Conservation (phyloP, 2,888 invertebrate species). For the Odontothrips loti region DNA sequence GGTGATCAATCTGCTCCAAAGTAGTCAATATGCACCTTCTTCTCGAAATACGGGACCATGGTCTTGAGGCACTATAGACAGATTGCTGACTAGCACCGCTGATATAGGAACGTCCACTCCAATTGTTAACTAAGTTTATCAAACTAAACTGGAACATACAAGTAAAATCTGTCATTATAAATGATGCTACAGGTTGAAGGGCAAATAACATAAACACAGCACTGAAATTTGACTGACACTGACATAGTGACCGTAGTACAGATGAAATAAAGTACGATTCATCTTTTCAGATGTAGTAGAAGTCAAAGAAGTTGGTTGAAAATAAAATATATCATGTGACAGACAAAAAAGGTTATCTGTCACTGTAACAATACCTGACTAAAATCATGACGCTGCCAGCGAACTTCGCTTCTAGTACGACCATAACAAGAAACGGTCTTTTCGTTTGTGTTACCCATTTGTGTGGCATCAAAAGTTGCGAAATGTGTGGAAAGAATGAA, state of each 20-base stretch:
- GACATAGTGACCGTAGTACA: neutral
- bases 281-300: neutral
- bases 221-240: neutral
- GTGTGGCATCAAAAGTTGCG: neutral
- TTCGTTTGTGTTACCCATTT: neutral
- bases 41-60: constrained; percentile 56
- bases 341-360: neutral
- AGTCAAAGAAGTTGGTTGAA: neutral
- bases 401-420: neutral
- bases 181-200: neutral
- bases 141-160: constrained; percentile 53
- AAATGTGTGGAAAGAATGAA: too few relatives aligned
- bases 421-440: neutral
- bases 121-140: constrained; percentile 56
- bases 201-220: neutral
- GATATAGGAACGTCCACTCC: constrained; percentile 58
- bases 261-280: neutral
- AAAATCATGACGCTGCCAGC: neutral
- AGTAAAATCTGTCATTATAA: neutral
- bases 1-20: constrained; percentile 58
- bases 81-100: constrained; percentile 59
- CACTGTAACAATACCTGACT: constrained; percentile 3
- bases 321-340: neutral
- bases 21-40: constrained; percentile 35
- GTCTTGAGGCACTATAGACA: constrained; percentile 56